Evolutionary conservation across 1,140 invertebrate species (phyloP).

Genomic region (Calosoma granatense): DNA sequence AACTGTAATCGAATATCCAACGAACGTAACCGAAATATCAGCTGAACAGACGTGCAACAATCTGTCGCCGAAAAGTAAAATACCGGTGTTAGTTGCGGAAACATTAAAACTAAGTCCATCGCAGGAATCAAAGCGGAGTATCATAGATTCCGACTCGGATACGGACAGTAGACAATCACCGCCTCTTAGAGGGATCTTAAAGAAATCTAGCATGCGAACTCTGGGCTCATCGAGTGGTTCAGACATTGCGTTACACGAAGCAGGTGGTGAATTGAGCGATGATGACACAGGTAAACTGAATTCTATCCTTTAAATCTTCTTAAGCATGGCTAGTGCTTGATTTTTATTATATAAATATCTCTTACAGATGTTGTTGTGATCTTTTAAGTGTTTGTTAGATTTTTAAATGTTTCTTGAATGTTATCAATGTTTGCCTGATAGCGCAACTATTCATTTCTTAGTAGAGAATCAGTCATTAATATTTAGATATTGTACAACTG

Average conservation of each 20-base stretch:
- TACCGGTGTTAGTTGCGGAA: constrained; percentile 18
- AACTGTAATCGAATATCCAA: constrained; percentile 21
- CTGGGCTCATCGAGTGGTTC: constrained; percentile 52
- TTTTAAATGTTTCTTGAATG: constrained; percentile 6
- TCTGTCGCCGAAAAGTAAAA: constrained; percentile 21
- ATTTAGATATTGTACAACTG: no score
- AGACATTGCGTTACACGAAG: constrained; percentile 52
- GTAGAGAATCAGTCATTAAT: not conserved
- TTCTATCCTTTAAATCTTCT: not conserved
- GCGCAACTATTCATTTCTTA: not conserved
- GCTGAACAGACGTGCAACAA: constrained; percentile 4
- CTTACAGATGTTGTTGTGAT: not conserved
- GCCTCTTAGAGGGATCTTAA: constrained; percentile 29
- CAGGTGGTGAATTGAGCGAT: constrained; percentile 33
- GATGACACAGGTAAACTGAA: constrained; percentile 31
- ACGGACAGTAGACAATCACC: constrained; percentile 27
- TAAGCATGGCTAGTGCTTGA: constrained; percentile 2
- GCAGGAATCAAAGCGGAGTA: constrained; percentile 27
- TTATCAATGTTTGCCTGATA: not conserved
- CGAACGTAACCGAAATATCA: constrained; percentile 14
- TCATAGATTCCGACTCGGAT: constrained; percentile 32
- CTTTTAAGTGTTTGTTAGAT: not conserved
- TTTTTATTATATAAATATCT: no score
- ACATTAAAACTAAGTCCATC: not conserved
- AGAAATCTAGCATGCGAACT: constrained; percentile 33